phyloP scores from a whole-genome alignment of 2,797 vertebrate species.

The Rousettus madagascariensis region DNA sequence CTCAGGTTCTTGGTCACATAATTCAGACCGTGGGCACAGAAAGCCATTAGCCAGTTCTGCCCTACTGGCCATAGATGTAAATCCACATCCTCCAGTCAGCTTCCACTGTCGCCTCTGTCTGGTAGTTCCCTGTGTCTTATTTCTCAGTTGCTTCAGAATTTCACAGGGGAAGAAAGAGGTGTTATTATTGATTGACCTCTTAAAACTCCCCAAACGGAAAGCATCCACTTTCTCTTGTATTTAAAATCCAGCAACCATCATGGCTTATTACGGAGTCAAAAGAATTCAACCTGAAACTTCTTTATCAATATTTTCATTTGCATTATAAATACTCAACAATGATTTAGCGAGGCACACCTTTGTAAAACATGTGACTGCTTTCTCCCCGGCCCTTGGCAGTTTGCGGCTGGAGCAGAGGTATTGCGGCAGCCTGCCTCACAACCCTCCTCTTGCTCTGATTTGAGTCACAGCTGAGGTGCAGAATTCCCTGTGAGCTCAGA shows the following conservation, averaged over 20 bases:
- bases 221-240: not conserved
- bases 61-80: not conserved
- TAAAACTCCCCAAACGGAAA: not conserved
- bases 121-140: not conserved
- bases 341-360: not conserved
- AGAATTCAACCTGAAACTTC: not conserved
- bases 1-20: not conserved
- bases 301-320: conserved; percentile 8
- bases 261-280: not conserved
- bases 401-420: not conserved
- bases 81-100: not conserved
- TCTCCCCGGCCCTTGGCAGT: not conserved
- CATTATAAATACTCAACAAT: not conserved
- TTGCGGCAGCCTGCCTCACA: rapidly evolving
- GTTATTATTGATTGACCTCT: not conserved
- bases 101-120: not conserved
- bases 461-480: not conserved
- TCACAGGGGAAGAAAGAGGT: not conserved
- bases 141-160: not conserved
- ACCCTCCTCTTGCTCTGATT: not conserved
- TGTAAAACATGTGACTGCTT: not conserved
- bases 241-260: not conserved
- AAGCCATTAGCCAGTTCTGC: not conserved
- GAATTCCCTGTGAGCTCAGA: not conserved
- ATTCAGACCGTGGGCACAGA: not conserved